Base-by-base conservation (phyloP, 2,888 invertebrate species). In the Lasioglossum pauxillum region DNA sequence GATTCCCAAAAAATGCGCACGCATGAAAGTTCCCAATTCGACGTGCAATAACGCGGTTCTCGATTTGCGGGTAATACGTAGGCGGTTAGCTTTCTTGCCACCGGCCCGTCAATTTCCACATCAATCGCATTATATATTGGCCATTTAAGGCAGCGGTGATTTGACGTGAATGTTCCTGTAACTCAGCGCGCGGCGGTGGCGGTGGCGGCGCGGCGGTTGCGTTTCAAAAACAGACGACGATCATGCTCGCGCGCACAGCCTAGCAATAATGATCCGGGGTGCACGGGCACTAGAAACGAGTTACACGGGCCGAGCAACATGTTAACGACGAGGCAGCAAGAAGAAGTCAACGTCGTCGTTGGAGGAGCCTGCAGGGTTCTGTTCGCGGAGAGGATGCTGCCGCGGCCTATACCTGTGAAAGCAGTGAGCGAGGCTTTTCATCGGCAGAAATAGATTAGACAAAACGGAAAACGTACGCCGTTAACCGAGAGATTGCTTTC, bases 401-500 rank as follows among this genome's bases (percentile, higher is more conserved):
- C 14, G 31, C 75, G 7, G 27, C 80, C 80, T 53, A 10, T 23
- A 53, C 23, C 73, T 73, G 80, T 80, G 79, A 79, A 86, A 90
- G 82, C 90, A 75, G 57, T 12, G 60, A 60, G 27, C 27, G 31
- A 31, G 69, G 69, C 44, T 77, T 77, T 80, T 81, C 82, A 75
- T 80, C 76, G 69, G 71, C 44, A 77, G 82, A 80, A 88, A 89
- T 71, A 86, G 82, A 84, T 82, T 78, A 57, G 78, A 49, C 79
- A 57, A 69, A 67, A 85, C 88, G 85, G 90, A 88, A 89, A 89
- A 89, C 82, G 80, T 74, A 60, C 77, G 78, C 82, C 8, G 88
- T 85, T 87, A 78, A 46, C 5, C 71, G 73, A n/a, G 41, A 35
- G 83, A 87, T 87, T 89, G 89, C 90, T 89, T 89, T 89, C 89